Conservation (phyloP, 92 coral and sea anemone species). For the Galaxea fascicularis region DNA sequence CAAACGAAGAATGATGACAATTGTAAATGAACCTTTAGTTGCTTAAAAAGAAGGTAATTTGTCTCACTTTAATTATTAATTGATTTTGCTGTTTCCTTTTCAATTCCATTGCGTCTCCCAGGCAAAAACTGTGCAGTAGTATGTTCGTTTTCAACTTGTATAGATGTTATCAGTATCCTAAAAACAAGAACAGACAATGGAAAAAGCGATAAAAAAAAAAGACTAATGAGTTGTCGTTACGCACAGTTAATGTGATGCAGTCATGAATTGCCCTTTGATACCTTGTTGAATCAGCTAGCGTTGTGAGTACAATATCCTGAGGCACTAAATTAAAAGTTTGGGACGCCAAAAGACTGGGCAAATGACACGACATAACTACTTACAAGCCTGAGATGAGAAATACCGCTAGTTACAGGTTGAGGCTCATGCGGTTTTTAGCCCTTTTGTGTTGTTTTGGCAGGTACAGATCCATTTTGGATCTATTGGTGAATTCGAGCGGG, state of each 20-base stretch:
- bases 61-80: background rate
- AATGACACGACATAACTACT: too few relatives aligned
- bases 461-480: too few relatives aligned
- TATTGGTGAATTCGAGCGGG: too few relatives aligned
- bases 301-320: background rate
- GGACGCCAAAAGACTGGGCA: background rate
- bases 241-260: background rate
- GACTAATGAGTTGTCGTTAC: too few relatives aligned
- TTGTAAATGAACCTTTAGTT: background rate
- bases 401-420: too few relatives aligned
- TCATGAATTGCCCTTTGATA: background rate
- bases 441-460: too few relatives aligned
- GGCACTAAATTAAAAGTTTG: background rate
- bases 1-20: background rate
- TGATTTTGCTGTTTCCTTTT: background rate
- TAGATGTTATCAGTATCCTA: too few relatives aligned
- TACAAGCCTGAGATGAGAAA: too few relatives aligned
- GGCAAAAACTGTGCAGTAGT: background rate
- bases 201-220: background rate
- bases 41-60: background rate
- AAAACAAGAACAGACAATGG: background rate
- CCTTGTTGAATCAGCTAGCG: background rate
- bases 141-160: too few relatives aligned
- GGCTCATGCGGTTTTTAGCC: too few relatives aligned
- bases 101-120: background rate